Percentiles rank a stretch among this genome's conserved stretches.
These are phyloP conservation scores for Heliconius melpomene DNA, from an alignment of 1,140 invertebrate species.

Conservation along the genomic window DNA sequence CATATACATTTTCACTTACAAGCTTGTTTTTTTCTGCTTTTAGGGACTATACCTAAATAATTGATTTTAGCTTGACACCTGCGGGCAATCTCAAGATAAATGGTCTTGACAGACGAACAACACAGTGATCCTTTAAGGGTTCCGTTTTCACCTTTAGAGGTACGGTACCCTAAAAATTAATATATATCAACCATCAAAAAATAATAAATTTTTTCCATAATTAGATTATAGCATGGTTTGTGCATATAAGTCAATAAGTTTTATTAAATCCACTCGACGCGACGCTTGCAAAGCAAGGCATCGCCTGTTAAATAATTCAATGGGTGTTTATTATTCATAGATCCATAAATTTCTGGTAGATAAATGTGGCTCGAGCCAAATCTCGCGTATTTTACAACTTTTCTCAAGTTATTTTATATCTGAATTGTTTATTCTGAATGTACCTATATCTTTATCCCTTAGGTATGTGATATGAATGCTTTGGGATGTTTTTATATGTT, in stretches of 20 bases:
- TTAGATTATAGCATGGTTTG: not conserved
- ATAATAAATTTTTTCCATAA: too few relatives aligned
- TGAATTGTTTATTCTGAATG: not conserved
- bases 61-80: too few relatives aligned
- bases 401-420: conserved; percentile 12
- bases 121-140: too few relatives aligned
- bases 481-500: not conserved
- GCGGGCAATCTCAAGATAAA: too few relatives aligned
- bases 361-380: conserved; percentile 28
- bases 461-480: not conserved
- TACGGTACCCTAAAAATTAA: too few relatives aligned
- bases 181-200: too few relatives aligned
- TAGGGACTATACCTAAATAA: too few relatives aligned
- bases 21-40: too few relatives aligned
- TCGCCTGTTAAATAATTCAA: conserved; percentile 36
- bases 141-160: too few relatives aligned
- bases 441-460: not conserved
- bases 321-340: conserved; percentile 35
- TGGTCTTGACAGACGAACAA: too few relatives aligned
- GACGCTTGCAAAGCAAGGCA: conserved; percentile 21
- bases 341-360: conserved; percentile 27
- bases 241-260: not conserved
- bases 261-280: conserved; percentile 27
- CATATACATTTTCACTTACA: too few relatives aligned
- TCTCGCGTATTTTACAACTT: conserved; percentile 23